Percentiles rank a stretch among this genome's conserved stretches.
phyloP scores from a whole-genome alignment of 2,113 vertebrate species.

The Zosterops hypoxanthus region DNA sequence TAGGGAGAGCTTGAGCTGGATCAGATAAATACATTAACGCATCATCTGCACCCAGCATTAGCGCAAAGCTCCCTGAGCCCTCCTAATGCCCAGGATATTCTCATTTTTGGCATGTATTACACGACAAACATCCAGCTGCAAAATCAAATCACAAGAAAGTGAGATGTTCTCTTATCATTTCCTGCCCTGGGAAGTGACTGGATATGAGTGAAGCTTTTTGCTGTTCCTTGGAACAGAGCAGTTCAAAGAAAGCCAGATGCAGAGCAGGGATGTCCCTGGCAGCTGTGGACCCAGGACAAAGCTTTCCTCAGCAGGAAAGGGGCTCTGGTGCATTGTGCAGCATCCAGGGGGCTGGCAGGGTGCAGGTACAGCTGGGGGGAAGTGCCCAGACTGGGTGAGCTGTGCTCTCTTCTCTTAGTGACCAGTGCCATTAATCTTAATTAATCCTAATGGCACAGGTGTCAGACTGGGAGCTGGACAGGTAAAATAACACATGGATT shows the following conservation, averaged over 20 bases:
- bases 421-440: background rate
- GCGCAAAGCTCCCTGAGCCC: conserved; percentile 41
- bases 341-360: background rate
- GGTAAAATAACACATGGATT: background rate
- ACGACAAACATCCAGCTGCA: conserved; percentile 6
- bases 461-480: background rate
- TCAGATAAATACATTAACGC: conserved; percentile 45
- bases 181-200: background rate
- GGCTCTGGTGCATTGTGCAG: background rate
- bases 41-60: conserved; percentile 49
- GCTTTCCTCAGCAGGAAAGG: background rate
- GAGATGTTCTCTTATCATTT: background rate
- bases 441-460: background rate
- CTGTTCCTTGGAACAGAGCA: background rate
- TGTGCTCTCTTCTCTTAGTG: background rate
- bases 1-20: conserved; percentile 37
- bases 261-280: background rate
- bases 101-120: background rate
- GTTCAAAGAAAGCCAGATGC: background rate
- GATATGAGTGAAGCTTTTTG: background rate
- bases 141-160: background rate
- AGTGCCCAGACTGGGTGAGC: background rate
- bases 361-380: background rate
- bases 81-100: background rate
- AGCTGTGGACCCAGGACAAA: background rate